Evolutionary conservation across 2,797 vertebrate genomes (phyloP), one percentile per base, ranked within the genome.

Genomic region (Sternarchorhynchus goeldii): DNA sequence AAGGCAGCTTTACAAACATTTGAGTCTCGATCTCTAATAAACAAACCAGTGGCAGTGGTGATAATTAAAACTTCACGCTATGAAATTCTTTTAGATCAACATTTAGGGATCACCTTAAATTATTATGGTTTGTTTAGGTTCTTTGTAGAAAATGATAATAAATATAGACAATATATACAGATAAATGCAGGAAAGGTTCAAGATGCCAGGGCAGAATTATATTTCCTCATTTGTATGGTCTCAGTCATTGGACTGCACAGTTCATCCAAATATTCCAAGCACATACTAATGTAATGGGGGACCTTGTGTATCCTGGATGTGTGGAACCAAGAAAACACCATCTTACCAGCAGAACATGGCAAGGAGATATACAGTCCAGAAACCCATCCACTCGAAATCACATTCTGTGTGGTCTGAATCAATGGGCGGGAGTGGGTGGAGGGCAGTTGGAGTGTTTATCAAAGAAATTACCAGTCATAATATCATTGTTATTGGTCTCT

Each of bases 401-500:
- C 77, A 78, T 71, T 5, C 73, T 41, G 34, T 32, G 39, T 74
- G 81, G 70, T 45, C 81, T 84, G 83, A 85, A 82, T 86, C 78
- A 39, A 82, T 86, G 59, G 18, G 56, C 18, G 5, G 31, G 21
- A 32, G 32, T 59, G 55, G 6, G 75, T 8, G 73, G 73, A 36
- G 73, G 34, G 78, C 82, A 78, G 80, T 79, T 58, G 81, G 84
- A 72, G 79, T 89, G 89, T 91, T 91, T 90, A 91, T 91, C 91
- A 88, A 85, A 89, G 87, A 89, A 90, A 90, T 89, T 90, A 90
- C 88, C 86, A 88, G 93, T 92, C 88, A 89, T 90, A 91, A 91
- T 86, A 89, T 91, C 89, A 85, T 84, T 87, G 89, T 92, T 92
- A 92, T 91, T 89, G 91, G 83, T 92, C 92, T 93, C 92, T 79